phyloP scores from a whole-genome alignment of 2,113 vertebrate species.

The Drymodes brunneopygia region DNA sequence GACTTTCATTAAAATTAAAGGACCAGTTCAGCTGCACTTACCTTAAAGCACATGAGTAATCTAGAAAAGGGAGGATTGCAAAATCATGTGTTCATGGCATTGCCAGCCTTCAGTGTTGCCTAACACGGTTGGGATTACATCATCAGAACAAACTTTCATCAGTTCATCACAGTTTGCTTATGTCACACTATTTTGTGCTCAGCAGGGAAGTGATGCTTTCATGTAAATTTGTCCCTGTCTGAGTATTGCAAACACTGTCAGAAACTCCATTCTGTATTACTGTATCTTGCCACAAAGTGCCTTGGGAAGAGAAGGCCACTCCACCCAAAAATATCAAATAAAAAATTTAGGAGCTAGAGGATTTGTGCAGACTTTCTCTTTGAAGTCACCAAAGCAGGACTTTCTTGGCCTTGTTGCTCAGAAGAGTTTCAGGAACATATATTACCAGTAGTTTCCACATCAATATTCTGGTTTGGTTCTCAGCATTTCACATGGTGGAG shows the following conservation, averaged over 20 bases:
- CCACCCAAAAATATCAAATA: neutral
- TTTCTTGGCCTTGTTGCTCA: neutral
- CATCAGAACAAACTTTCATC: conserved; percentile 20
- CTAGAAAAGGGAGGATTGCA: conserved; percentile 7
- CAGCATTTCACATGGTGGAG: neutral
- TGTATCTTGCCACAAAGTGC: neutral
- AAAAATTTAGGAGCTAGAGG: neutral
- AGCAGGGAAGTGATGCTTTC: neutral
- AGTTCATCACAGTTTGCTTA: neutral
- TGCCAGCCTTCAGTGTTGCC: neutral
- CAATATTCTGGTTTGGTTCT: neutral
- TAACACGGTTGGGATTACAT: neutral
- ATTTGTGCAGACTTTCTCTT: neutral
- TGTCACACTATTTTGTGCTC: neutral
- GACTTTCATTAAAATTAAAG: neutral
- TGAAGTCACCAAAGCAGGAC: neutral
- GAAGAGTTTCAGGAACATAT: neutral
- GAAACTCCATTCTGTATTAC: neutral
- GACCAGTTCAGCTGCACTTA: neutral
- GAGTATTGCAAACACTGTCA: neutral
- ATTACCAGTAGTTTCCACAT: neutral
- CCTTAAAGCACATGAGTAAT: neutral
- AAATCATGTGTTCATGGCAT: neutral
- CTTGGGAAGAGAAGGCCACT: neutral
- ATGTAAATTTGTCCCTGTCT: neutral